A percentile compares a stretch with the other conserved stretches of the same genome.
phyloP scores from a whole-genome alignment of 2,888 invertebrate species.

The Helleia helle region DNA sequence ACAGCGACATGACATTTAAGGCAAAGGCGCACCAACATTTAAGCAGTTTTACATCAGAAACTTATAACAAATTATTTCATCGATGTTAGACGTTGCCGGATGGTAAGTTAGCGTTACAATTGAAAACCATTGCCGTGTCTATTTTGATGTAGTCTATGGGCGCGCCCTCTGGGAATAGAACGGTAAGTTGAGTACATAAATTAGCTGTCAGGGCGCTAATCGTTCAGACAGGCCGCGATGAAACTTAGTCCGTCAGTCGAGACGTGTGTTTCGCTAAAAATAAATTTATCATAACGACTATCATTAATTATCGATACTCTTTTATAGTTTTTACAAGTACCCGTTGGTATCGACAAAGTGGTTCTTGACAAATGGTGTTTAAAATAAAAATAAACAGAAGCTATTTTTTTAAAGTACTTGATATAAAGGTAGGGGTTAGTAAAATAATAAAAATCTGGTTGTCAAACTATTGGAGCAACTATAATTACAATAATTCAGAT shows the following conservation, averaged over 20 bases:
- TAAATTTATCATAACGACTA: conserved; percentile 54
- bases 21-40: no score
- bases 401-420: no score
- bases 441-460: no score
- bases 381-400: background rate
- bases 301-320: conserved; percentile 31
- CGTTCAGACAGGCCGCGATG: conserved; percentile 70
- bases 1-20: no score
- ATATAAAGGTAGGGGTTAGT: no score
- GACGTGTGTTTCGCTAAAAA: conserved; percentile 46
- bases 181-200: conserved; percentile 71
- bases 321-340: background rate
- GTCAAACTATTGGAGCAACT: no score
- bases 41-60: no score
- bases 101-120: background rate
- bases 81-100: no score
- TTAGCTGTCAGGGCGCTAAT: conserved; percentile 72
- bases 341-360: background rate
- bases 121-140: conserved; percentile 32
- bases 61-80: no score
- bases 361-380: background rate
- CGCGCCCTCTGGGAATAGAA: conserved; percentile 56
- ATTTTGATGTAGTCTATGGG: conserved; percentile 32
- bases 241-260: conserved; percentile 68
- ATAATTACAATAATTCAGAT: no score